Evolutionary conservation across 2,888 invertebrate genomes (phyloP), one percentile per base, ranked within the genome.

Genomic region (Oscheius onirici): DNA sequence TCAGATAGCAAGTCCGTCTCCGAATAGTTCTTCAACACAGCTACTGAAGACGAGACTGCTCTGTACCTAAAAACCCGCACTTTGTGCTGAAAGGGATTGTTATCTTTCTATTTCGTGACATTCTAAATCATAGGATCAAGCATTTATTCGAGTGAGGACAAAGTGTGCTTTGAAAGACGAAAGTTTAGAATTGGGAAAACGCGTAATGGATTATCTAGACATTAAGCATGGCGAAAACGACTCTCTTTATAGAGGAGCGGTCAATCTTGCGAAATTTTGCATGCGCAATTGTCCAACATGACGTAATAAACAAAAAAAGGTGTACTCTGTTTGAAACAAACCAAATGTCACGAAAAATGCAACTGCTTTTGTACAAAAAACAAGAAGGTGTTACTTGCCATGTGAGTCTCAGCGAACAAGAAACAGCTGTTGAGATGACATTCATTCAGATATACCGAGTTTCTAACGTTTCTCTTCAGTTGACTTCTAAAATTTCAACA

Each of bases 371-470:
- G n/a, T n/a, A n/a, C n/a, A n/a, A n/a, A n/a, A 55, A 26, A 10
- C 8, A 24, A 11, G 15, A 55, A 22, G n/a, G 13, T 15, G 34
- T n/a, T n/a, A 63, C 63, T 63, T 63, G 63, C 63, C 63, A 63
- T 63, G 49, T 8, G 46, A 63, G 17, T 49, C 28, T 63, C 28
- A 49, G 49, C 8, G 63, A 49, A 26, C 63, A 49, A 15, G 46
- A 15, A 26, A 49, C 15, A 28, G 49, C 1, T 1, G 15, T 49
- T 24, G 46, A 20, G 49, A 63, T 28, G 17, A 11, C 63, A 63
- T 63, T 63, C 63, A 63, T 63, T 63, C 49, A 63, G 49, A 44
- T 63, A 10, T 28, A 20, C 63, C 63, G 28, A 17, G 20, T 15
- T 11, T 22, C 26, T 55, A 55, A 3, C 41, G n/a, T 58, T 41